Evolutionary conservation across 2,113 vertebrate species (phyloP).

Genomic region (Heteronetta atricapilla): DNA sequence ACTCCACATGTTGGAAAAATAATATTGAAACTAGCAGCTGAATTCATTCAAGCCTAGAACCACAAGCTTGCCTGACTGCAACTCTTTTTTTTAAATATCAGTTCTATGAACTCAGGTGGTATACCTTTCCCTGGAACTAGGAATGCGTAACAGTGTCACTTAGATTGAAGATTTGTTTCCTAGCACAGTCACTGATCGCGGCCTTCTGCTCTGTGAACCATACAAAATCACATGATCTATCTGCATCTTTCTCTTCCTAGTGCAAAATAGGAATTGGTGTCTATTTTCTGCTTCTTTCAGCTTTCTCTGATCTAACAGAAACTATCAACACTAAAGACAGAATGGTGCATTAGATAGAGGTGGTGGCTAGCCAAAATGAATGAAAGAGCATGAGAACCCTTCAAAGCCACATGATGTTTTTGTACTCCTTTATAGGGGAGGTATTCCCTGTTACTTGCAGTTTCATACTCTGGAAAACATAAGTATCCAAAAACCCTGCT

Average conservation of each 20-base stretch:
- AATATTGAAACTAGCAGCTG: background rate
- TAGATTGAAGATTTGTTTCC: background rate
- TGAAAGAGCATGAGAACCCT: background rate
- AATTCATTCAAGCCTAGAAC: background rate
- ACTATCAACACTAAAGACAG: background rate
- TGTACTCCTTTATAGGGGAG: background rate
- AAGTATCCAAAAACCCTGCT: background rate
- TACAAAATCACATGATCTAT: background rate
- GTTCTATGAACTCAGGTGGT: background rate
- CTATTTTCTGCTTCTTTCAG: background rate
- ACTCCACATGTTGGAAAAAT: background rate
- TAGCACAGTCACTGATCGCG: accelerated
- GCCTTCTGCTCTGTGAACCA: background rate
- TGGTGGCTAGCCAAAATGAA: background rate
- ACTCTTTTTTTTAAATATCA: background rate
- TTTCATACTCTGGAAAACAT: background rate
- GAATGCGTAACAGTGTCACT: background rate
- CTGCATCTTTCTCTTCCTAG: background rate
- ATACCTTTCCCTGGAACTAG: background rate
- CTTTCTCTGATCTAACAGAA: background rate
- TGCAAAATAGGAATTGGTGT: background rate
- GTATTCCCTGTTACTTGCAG: background rate
- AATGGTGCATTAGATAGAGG: background rate
- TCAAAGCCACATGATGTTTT: background rate
- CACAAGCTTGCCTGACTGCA: background rate